A percentile compares a stretch with the other conserved stretches of the same genome.
phyloP scores from a whole-genome alignment of 2,888 invertebrate species.

The Platypus cylindrus region DNA sequence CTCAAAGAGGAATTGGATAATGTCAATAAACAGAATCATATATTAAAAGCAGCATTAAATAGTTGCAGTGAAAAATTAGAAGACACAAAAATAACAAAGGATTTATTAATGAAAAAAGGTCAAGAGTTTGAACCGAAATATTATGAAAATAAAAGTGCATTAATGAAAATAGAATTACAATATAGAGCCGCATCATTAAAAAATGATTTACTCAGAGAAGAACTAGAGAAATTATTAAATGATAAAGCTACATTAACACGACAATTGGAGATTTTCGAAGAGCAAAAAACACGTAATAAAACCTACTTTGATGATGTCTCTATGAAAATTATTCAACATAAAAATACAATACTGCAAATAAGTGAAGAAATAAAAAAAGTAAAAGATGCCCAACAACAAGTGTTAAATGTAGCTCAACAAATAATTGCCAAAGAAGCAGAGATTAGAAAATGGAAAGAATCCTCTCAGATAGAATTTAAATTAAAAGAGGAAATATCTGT shows the following conservation, averaged over 20 bases:
- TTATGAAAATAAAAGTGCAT: conserved; percentile 16
- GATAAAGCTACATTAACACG: conserved; percentile 21
- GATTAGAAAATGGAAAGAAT: no score
- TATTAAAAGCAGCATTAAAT: conserved; percentile 15
- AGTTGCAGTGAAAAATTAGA: conserved; percentile 14
- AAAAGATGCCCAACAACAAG: no score
- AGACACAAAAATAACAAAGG: conserved; percentile 19
- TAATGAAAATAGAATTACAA: conserved; percentile 19
- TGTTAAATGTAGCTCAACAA: no score
- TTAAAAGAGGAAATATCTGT: no score
- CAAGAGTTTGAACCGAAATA: conserved; percentile 17
- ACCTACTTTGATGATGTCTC: conserved; percentile 20
- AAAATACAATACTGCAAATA: conserved; percentile 13
- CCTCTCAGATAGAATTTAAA: no score
- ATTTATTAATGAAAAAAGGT: conserved; percentile 17
- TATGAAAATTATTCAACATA: conserved; percentile 19
- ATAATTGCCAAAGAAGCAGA: no score
- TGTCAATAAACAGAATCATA: conserved; percentile 15
- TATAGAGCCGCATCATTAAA: no score
- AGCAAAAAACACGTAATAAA: conserved; percentile 20
- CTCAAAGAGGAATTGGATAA: conserved; percentile 18
- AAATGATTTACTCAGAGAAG: conserved; percentile 20
- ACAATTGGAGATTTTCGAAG: conserved; percentile 22
- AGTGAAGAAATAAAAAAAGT: no score
- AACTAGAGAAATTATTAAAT: conserved; percentile 17